phyloP scores from a whole-genome alignment of 2,888 invertebrate genomes.

The Proisotoma minuta region DNA sequence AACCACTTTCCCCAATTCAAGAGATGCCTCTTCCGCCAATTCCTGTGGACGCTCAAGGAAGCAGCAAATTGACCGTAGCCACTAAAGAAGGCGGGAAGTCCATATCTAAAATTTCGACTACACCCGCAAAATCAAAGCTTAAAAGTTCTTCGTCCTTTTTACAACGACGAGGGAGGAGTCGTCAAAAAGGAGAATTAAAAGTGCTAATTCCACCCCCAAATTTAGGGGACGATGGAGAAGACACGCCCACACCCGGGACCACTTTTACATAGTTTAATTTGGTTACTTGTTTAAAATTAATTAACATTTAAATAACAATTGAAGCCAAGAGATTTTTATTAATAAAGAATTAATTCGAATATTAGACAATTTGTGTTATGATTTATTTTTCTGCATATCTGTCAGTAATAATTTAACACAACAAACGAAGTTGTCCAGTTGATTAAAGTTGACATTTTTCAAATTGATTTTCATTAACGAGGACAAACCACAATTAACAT shows the following conservation, averaged over 20 bases:
- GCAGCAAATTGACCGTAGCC: background rate
- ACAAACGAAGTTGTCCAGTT: too few relatives aligned
- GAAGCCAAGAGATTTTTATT: too few relatives aligned
- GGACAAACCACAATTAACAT: too few relatives aligned
- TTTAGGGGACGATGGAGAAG: conserved; percentile 33
- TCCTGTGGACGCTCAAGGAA: background rate
- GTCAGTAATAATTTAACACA: too few relatives aligned
- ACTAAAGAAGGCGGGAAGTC: background rate
- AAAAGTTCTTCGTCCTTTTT: conserved; percentile 43
- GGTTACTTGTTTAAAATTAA: too few relatives aligned
- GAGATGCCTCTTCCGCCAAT: background rate
- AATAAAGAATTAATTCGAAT: too few relatives aligned
- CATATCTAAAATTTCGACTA: background rate
- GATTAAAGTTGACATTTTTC: too few relatives aligned
- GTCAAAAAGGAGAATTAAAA: conserved; percentile 40
- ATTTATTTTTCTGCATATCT: too few relatives aligned
- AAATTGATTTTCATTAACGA: too few relatives aligned
- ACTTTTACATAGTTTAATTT: too few relatives aligned
- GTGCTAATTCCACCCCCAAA: conserved; percentile 36
- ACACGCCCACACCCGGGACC: background rate
- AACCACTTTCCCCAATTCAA: background rate
- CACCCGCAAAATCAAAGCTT: conserved; percentile 14
- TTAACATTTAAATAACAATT: too few relatives aligned
- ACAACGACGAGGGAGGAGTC: conserved; percentile 29
- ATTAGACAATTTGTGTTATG: too few relatives aligned